These are phyloP conservation scores for Loris lydekkerianus DNA, from an alignment of 2,797 vertebrate genomes.

Conservation along the genomic window DNA sequence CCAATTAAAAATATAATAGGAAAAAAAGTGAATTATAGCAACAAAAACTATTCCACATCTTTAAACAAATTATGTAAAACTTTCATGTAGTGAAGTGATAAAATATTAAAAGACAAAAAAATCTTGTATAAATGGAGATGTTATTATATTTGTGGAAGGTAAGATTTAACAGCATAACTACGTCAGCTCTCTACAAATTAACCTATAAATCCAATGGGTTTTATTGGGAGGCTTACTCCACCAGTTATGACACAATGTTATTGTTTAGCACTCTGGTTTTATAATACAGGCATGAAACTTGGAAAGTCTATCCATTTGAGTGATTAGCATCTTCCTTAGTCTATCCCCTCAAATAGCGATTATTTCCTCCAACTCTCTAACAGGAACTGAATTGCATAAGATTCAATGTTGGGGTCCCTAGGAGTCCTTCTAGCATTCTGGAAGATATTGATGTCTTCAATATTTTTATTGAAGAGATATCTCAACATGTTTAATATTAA, in stretches of 20 bases:
- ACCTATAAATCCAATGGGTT: slow-evolving; percentile 4
- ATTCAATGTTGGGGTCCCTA: not conserved
- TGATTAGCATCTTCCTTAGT: slow-evolving; percentile 2
- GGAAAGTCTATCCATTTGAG: not conserved
- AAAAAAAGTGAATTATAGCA: slow-evolving; percentile 4
- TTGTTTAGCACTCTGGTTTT: not conserved
- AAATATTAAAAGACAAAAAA: slow-evolving; percentile 20
- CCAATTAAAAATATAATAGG: not conserved
- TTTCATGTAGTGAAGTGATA: slow-evolving; percentile 17
- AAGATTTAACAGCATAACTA: not conserved
- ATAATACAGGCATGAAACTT: not conserved
- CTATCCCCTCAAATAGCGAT: not conserved
- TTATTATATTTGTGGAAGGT: not conserved
- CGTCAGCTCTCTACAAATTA: not conserved
- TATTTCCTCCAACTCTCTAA: slow-evolving; percentile 24
- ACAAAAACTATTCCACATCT: not conserved
- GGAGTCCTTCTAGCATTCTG: not conserved
- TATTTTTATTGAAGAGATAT: not conserved
- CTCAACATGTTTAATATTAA: not conserved
- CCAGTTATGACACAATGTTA: not conserved
- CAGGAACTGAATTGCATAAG: slow-evolving; percentile 16
- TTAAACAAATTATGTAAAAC: slow-evolving; percentile 21
- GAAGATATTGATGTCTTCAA: too few species aligned
- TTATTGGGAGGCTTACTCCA: not conserved
- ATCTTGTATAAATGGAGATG: not conserved